Percentiles rank a stretch among this genome's conserved stretches.
These are phyloP conservation scores for Teleiodes luculella DNA, from an alignment of 2,888 invertebrate species.

Conservation along the genomic window DNA sequence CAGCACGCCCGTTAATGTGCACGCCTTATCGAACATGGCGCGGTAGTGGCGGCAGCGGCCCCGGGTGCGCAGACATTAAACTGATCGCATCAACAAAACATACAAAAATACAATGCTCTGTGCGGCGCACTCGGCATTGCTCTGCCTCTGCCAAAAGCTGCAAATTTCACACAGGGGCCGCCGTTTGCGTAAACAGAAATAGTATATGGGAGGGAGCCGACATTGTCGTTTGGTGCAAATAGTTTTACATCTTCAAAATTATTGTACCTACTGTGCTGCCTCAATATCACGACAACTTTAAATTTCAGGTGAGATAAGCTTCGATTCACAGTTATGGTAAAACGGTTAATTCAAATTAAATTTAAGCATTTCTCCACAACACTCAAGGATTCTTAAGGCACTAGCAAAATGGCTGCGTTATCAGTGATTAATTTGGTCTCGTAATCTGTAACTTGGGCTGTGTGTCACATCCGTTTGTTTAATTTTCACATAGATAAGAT, in stretches of 20 bases:
- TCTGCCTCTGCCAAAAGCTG: conserved; percentile 16
- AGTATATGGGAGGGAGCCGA: neutral
- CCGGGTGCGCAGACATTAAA: conserved; percentile 43
- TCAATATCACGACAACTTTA: too few species aligned
- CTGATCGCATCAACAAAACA: conserved; percentile 52
- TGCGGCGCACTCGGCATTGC: conserved; percentile 19
- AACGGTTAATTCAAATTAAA: too few species aligned
- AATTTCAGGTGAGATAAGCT: too few species aligned
- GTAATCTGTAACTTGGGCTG: conserved; percentile 51
- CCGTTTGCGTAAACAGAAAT: conserved; percentile 1
- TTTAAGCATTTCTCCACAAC: neutral
- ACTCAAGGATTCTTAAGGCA: conserved; percentile 9
- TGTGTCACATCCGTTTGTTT: conserved; percentile 55
- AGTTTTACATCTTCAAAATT: neutral
- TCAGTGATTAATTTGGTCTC: conserved; percentile 61
- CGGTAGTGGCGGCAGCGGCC: conserved; percentile 36
- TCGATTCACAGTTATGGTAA: too few species aligned
- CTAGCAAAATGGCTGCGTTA: conserved; percentile 32
- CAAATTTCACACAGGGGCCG: conserved; percentile 1
- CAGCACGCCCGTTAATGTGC: conserved; percentile 71
- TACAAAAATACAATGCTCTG: conserved; percentile 41
- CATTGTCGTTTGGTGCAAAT: neutral
- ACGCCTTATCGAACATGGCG: conserved; percentile 68
- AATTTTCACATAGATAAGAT: conserved; percentile 67
- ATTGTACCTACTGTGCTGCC: too few species aligned